A percentile compares a stretch with the other conserved stretches of the same genome.
Evolutionary conservation across 2,888 invertebrate species (phyloP).

Genomic region (Epistrophella euchroma): DNA sequence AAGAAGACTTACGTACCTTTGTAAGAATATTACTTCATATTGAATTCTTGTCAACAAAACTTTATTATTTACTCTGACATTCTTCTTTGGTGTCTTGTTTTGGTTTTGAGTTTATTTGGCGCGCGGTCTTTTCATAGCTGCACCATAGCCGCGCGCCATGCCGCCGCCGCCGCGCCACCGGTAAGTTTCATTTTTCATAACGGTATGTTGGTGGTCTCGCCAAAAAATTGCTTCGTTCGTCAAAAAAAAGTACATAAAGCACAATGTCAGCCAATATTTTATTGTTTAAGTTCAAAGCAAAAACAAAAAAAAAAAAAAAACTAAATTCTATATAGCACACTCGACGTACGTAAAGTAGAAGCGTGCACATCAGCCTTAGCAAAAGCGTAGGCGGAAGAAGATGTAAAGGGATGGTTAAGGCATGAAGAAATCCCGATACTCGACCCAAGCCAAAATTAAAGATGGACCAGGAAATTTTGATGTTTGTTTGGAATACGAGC

Average conservation of each 20-base stretch:
- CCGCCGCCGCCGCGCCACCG: too few relatives aligned
- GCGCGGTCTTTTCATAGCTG: constrained; percentile 13
- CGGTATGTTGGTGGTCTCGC: constrained; percentile 63
- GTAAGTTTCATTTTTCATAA: constrained; percentile 37
- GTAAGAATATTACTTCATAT: not conserved
- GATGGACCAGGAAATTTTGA: constrained; percentile 39
- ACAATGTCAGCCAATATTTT: constrained; percentile 68
- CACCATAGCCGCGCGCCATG: not conserved
- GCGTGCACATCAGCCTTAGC: constrained; percentile 44
- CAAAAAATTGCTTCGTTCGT: constrained; percentile 39
- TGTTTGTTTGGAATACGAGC: constrained; percentile 60
- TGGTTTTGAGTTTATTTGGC: constrained; percentile 30
- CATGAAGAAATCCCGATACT: not conserved
- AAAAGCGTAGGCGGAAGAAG: not conserved
- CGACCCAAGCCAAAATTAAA: not conserved
- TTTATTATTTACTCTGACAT: constrained; percentile 41
- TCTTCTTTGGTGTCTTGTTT: constrained; percentile 41
- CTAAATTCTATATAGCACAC: constrained; percentile 23
- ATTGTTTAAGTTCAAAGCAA: constrained; percentile 26
- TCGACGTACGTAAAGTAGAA: constrained; percentile 33
- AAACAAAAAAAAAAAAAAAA: constrained; percentile 11
- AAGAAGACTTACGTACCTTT: not conserved
- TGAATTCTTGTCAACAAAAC: constrained; percentile 66
- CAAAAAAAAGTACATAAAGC: constrained; percentile 45
- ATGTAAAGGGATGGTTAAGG: not conserved